Conservation (phyloP, 2,888 invertebrate species). For the Pristionchus mayeri region DNA sequence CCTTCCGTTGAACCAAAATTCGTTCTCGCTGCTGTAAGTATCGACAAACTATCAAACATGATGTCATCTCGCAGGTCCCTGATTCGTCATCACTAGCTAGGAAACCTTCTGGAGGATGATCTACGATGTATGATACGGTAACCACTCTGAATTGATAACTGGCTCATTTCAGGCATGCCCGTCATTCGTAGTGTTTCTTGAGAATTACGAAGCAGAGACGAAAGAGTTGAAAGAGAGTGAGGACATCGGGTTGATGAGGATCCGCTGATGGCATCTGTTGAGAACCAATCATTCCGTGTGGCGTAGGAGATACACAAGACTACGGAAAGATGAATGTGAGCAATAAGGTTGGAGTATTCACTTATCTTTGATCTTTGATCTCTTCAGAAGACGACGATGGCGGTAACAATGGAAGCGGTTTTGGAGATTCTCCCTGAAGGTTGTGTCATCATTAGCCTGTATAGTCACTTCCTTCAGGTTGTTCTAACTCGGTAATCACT, state of each 20-base stretch:
- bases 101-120: constrained; percentile 7
- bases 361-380: neutral
- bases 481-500: constrained; percentile 38
- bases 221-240: neutral
- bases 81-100: neutral
- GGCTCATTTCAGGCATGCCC: neutral
- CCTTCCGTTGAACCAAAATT: no score
- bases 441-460: neutral
- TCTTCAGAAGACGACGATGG: constrained; percentile 12
- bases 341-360: neutral
- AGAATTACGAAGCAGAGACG: neutral
- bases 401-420: neutral
- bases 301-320: neutral
- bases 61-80: no score
- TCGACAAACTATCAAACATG: no score
- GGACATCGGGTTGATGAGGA: neutral
- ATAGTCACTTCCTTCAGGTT: neutral
- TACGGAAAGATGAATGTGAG: constrained; percentile 1
- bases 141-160: neutral
- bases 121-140: neutral
- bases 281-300: neutral
- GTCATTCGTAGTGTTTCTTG: neutral
- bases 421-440: constrained; percentile 15
- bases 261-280: no score
- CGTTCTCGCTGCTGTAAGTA: no score